Evolutionary conservation across 2,113 vertebrate species (phyloP).

Genomic region (Pelobates fuscus): DNA sequence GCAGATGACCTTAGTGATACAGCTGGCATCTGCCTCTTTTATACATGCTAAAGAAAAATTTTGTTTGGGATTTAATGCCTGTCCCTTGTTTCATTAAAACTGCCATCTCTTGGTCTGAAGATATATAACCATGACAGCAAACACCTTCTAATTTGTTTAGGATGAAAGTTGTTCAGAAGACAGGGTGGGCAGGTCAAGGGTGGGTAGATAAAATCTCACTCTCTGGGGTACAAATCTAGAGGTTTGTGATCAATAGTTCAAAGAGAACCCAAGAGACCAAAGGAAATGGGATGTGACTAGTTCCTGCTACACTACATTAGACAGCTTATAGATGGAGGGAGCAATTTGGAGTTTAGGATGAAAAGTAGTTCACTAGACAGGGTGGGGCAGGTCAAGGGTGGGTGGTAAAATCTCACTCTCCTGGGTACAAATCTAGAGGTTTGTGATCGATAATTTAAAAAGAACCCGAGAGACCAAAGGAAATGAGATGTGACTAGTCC

Average conservation of each 20-base stretch:
- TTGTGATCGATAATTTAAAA: conserved; percentile 27
- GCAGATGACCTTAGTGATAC: conserved; percentile 32
- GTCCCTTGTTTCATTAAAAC: conserved; percentile 44
- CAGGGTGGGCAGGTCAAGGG: background rate
- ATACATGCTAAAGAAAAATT: conserved; percentile 46
- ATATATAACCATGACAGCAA: conserved; percentile 34
- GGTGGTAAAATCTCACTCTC: background rate
- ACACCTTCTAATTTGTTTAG: conserved; percentile 47
- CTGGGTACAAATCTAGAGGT: conserved; percentile 11
- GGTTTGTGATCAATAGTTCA: conserved; percentile 28
- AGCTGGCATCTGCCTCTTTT: conserved; percentile 42
- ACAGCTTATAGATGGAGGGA: conserved; percentile 2
- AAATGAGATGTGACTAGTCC: conserved; percentile 33
- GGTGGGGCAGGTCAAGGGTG: background rate
- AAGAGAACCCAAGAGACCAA: background rate
- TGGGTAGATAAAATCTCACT: background rate
- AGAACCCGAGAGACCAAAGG: conserved; percentile 3
- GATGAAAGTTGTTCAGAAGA: conserved; percentile 24
- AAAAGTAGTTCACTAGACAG: conserved; percentile 16
- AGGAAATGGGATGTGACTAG: conserved; percentile 33
- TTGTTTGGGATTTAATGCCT: conserved; percentile 47
- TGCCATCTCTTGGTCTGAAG: conserved; percentile 43
- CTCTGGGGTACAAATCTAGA: conserved; percentile 10
- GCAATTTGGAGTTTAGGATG: conserved; percentile 20
- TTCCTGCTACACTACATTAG: conserved; percentile 22